Evolutionary conservation across 2,888 invertebrate genomes (phyloP).

Genomic region (Lasioglossum villosulum): DNA sequence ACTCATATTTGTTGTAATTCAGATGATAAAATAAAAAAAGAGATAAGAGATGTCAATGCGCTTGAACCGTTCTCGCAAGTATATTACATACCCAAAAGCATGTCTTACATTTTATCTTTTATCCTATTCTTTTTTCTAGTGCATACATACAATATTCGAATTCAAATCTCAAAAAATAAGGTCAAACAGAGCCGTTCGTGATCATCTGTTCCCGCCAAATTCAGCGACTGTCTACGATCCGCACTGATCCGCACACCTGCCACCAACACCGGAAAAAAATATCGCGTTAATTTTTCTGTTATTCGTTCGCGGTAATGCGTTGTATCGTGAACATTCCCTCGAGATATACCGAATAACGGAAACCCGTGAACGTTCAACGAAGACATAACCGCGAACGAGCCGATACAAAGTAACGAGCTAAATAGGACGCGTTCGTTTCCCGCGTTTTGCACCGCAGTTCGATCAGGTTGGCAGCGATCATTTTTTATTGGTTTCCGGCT

Average conservation of each 20-base stretch:
- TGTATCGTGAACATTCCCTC: background rate
- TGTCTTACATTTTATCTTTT: too few species aligned
- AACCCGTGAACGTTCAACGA: background rate
- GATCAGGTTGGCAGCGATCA: constrained; percentile 48
- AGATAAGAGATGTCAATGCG: too few species aligned
- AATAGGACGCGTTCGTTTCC: constrained; percentile 24
- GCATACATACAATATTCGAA: too few species aligned
- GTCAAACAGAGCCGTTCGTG: background rate
- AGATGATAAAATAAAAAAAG: too few species aligned
- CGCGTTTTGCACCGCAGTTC: constrained; percentile 42
- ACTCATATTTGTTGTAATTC: too few species aligned
- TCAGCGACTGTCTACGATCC: constrained; percentile 7
- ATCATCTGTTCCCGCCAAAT: constrained; percentile 53
- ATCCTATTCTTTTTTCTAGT: too few species aligned
- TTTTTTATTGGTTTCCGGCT: constrained; percentile 58
- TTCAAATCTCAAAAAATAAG: constrained; percentile 9
- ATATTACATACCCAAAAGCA: too few species aligned
- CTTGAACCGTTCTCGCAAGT: too few species aligned
- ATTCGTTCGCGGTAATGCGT: background rate
- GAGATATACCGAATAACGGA: too few species aligned
- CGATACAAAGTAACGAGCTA: background rate
- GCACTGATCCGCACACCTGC: constrained; percentile 36
- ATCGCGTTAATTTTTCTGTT: background rate
- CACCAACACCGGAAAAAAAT: constrained; percentile 38
- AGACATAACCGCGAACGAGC: background rate